Base-by-base conservation (phyloP, 2,797 vertebrate genomes). In the Phataginus tetradactyla region DNA sequence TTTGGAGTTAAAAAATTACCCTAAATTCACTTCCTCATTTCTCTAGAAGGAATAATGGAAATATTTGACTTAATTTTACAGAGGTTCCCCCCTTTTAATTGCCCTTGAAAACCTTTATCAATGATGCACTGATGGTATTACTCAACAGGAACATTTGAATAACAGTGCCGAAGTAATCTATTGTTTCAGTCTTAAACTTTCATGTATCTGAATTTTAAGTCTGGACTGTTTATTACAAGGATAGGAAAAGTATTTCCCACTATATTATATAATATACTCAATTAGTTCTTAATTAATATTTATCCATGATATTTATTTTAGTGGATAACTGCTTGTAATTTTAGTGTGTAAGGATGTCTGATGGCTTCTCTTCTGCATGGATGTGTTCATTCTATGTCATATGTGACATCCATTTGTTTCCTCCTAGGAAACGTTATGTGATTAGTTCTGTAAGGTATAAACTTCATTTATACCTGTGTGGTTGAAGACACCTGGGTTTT, bases 51-150 rank as follows among this genome's bases (percentile, higher is more conserved):
- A 68, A 9, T 96, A 4, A 64, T 93, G 68, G 32, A 45, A 39
- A 55, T 1, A 37, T 84, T 91, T 80, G 39, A 94, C 14, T 69
- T 90, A 49, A 85, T 75, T 92, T 91, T 55, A 66, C 89, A 89
- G 23, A 75, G 7, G 74, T 92, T 91, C 20, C 13, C 10, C 17
- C 6, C 10, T 37, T 79, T 92, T 86, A 21, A 71, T 66, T 61
- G 3, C 32, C 7, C 2, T 34, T 81, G 53, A 77, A 95, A 87
- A 17, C 1, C 27, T 21, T 71, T 63, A 57, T 51, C 21, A 51
- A 71, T 61, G 12, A 17, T 94, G 8, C 6, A n/a, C 11, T 66
- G 29, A 37, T 88, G 6, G 9, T 72, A 23, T 1, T 55, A 66
- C 14, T 86, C 5, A 64, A 29, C 6, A 55, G 39, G 20, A 84